A percentile compares a stretch with the other conserved stretches of the same genome.
Evolutionary conservation across 2,888 invertebrate species (phyloP).

Genomic region (Strigamia crassipes): DNA sequence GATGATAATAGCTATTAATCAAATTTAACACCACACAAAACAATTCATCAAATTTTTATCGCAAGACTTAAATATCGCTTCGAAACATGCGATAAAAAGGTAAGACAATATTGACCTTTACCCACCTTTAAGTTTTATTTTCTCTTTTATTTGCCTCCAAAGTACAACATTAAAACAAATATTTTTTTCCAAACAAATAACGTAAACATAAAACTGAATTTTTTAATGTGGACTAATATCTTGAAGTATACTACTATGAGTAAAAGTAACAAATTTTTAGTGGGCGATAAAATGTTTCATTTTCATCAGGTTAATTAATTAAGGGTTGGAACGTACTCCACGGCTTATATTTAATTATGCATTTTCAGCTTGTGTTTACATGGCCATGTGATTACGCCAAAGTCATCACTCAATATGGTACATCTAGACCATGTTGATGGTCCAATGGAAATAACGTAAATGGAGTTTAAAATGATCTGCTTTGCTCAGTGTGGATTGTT

Average conservation of each 20-base stretch:
- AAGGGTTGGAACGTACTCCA: neutral
- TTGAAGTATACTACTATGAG: neutral
- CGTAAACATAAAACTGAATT: neutral
- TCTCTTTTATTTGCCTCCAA: no score
- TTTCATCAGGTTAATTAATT: slow-evolving; percentile 11
- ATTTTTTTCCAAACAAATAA: neutral
- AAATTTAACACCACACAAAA: neutral
- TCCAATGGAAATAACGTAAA: neutral
- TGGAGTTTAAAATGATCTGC: neutral
- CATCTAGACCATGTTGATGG: neutral
- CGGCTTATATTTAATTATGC: neutral
- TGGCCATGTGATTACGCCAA: neutral
- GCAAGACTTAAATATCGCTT: neutral
- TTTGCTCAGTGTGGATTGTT: neutral
- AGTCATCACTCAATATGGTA: slow-evolving; percentile 27
- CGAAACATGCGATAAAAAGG: neutral
- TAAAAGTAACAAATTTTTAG: slow-evolving; percentile 31
- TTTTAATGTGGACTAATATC: neutral
- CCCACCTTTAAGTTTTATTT: neutral
- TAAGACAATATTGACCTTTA: neutral
- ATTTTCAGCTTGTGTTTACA: neutral
- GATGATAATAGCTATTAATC: neutral
- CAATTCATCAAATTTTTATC: neutral
- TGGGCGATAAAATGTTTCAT: slow-evolving; percentile 5
- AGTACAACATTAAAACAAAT: no score